Conservation (phyloP, 2,797 vertebrate species). For the Rhodeus uyekii region DNA sequence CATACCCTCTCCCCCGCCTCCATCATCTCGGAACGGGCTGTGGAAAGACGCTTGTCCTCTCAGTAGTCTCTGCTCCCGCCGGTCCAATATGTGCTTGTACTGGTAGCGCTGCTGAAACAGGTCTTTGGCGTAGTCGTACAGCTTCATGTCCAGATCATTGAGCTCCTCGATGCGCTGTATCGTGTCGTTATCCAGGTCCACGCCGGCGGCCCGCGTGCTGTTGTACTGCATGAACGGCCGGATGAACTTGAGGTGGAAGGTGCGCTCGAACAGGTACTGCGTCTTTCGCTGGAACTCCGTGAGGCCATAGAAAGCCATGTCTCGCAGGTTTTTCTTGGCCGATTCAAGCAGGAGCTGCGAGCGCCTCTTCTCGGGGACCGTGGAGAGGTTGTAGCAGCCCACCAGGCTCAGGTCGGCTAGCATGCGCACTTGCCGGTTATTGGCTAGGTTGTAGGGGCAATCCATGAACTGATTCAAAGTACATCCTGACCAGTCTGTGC, state of each 20-base stretch:
- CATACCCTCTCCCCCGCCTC: constrained; percentile 50
- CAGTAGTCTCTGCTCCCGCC: constrained; percentile 86
- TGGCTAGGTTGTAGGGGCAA: constrained; percentile 96
- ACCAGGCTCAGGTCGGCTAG: constrained; percentile 94
- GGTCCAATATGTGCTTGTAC: constrained; percentile 91
- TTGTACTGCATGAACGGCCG: constrained; percentile 98
- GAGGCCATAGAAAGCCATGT: constrained; percentile 98
- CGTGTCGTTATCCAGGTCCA: constrained; percentile 89
- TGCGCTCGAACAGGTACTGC: constrained; percentile 97
- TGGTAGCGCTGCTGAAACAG: constrained; percentile 98
- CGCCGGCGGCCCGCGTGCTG: constrained; percentile 93
- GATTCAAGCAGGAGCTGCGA: constrained; percentile 95
- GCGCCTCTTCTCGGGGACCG: constrained; percentile 91
- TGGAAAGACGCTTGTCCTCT: constrained; percentile 62
- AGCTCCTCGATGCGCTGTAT: constrained; percentile 94
- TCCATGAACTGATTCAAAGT: constrained; percentile 99
- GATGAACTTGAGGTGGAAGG: constrained; percentile 96
- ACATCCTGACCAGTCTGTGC: constrained; percentile 96
- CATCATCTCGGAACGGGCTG: constrained; percentile 40
- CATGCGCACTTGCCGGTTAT: constrained; percentile 93
- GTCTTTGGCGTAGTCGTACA: constrained; percentile 95
- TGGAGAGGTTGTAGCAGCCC: constrained; percentile 98
- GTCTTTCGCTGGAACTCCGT: constrained; percentile 99
- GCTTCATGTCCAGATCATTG: constrained; percentile 97
- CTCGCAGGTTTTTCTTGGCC: constrained; percentile 96